Evolutionary conservation across 2,113 vertebrate genomes (phyloP).

Genomic region (Tympanuchus pallidicinctus): DNA sequence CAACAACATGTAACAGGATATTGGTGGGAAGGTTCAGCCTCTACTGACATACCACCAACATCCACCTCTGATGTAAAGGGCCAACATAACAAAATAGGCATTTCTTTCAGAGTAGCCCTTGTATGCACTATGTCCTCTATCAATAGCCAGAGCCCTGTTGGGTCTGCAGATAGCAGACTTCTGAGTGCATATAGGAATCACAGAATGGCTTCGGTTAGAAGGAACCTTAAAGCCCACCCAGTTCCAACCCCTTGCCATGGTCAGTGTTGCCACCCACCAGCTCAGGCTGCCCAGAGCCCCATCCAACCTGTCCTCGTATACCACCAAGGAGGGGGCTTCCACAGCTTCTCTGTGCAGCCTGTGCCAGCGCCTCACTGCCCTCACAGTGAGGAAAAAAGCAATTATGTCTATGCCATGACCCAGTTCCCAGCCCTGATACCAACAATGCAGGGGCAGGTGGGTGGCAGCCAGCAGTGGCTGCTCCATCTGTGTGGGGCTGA

Average conservation of each 20-base stretch:
- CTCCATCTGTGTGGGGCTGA: not conserved
- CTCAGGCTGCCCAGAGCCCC: too few relatives aligned
- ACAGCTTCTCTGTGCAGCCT: too few relatives aligned
- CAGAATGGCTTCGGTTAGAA: not conserved
- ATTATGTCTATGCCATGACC: not conserved
- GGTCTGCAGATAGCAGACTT: not conserved
- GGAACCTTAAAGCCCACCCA: not conserved
- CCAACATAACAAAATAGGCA: too few relatives aligned
- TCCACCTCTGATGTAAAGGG: too few relatives aligned
- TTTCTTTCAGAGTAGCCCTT: too few relatives aligned
- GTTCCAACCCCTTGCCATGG: not conserved
- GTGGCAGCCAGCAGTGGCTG: not conserved
- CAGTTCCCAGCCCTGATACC: not conserved
- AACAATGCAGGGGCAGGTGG: accelerated
- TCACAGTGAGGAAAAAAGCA: not conserved
- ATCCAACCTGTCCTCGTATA: not conserved
- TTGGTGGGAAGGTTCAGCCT: too few relatives aligned
- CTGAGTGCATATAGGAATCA: not conserved
- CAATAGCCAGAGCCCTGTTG: not conserved
- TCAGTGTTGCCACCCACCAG: not conserved
- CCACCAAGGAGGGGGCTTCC: too few relatives aligned
- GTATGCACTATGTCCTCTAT: not conserved
- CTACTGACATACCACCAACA: too few relatives aligned
- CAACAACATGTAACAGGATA: too few relatives aligned
- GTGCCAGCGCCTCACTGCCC: too few relatives aligned